Evolutionary conservation across 1,140 invertebrate genomes (phyloP).

Genomic region (Listronotus oregonensis): DNA sequence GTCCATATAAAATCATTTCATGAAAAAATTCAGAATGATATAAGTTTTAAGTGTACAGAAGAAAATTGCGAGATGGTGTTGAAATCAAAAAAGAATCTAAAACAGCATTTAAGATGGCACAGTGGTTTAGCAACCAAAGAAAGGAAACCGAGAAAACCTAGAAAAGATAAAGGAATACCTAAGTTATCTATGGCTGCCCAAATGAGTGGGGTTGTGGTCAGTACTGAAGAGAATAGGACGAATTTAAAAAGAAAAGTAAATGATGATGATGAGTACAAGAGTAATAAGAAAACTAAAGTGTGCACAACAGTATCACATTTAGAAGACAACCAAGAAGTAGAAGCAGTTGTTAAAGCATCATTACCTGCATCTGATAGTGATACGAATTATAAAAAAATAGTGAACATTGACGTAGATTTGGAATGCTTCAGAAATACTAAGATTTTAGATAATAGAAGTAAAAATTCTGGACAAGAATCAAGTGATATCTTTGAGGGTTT

Average conservation of each 20-base stretch:
- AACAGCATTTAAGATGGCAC: conserved; percentile 18
- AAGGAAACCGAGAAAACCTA: conserved; percentile 15
- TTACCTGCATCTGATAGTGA: too few species aligned
- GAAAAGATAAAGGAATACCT: conserved; percentile 19
- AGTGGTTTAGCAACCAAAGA: neutral
- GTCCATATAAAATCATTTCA: conserved; percentile 23
- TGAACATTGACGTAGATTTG: too few species aligned
- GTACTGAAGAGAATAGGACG: neutral
- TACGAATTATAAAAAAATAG: too few species aligned
- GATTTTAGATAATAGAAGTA: too few species aligned
- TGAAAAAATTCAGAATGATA: conserved; percentile 18
- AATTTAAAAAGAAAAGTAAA: conserved; percentile 4
- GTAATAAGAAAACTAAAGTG: too few species aligned
- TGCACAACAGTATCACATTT: too few species aligned
- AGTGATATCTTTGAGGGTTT: too few species aligned
- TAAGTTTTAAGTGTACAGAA: conserved; percentile 5
- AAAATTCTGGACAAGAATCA: too few species aligned
- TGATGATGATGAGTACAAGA: neutral
- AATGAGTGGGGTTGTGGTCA: conserved; percentile 10
- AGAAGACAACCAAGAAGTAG: too few species aligned
- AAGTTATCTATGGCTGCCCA: conserved; percentile 7
- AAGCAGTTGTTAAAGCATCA: too few species aligned
- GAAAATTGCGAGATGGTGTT: conserved; percentile 16
- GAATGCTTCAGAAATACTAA: too few species aligned
- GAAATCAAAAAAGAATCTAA: conserved; percentile 19